Evolutionary conservation across 37 sponge, comb jelly and placozoan genomes (phyloP).

Genomic region (Lycopodina hypogea): DNA sequence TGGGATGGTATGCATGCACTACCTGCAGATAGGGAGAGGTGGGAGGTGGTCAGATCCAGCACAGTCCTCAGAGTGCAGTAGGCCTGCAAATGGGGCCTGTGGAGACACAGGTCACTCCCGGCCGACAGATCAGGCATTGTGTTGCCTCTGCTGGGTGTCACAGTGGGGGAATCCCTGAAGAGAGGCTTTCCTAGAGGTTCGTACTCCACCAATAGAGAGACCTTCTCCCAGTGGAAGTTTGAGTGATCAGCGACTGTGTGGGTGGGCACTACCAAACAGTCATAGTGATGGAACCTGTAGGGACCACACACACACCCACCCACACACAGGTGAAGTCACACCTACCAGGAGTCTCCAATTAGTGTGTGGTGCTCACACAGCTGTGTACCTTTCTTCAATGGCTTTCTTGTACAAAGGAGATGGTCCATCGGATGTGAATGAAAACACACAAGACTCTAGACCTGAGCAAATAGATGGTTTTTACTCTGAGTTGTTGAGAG

Average conservation of each 20-base stretch:
- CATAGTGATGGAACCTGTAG: conserved; percentile 59
- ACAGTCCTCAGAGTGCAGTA: conserved; percentile 41
- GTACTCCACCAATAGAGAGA: conserved; percentile 63
- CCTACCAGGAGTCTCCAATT: too few relatives aligned
- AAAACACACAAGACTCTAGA: conserved; percentile 62
- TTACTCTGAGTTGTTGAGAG: too few relatives aligned
- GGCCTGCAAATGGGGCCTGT: conserved; percentile 27
- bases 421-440: conserved; percentile 27
- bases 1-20: too few relatives aligned
- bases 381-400: conserved; percentile 48
- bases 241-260: conserved; percentile 3
- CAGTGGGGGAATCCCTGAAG: background rate
- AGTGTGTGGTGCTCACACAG: too few relatives aligned
- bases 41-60: conserved; percentile 1
- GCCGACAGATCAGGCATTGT: too few relatives aligned
- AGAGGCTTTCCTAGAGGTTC: conserved; percentile 25
- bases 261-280: conserved; percentile 64
- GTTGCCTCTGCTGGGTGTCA: background rate
- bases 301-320: too few relatives aligned
- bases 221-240: conserved; percentile 72
- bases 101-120: background rate
- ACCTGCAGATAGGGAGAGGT: background rate
- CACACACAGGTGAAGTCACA: too few relatives aligned
- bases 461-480: conserved; percentile 1
- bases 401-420: conserved; percentile 39